Conservation (phyloP, 1,140 invertebrate species). For the Galleria mellonella region DNA sequence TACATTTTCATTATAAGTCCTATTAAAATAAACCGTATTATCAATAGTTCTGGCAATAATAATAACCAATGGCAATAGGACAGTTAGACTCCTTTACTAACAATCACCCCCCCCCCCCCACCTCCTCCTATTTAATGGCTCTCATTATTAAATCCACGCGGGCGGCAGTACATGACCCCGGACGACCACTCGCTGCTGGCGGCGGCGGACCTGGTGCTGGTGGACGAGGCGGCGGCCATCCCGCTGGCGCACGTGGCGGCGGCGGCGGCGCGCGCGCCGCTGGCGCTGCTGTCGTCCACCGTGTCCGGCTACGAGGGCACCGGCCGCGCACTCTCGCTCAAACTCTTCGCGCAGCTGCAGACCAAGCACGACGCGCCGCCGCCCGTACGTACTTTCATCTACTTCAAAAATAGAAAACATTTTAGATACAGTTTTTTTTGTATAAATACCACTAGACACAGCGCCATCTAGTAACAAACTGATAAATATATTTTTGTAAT, state of each 20-base stretch:
- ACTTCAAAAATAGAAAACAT: no score
- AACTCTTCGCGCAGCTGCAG: constrained; percentile 93
- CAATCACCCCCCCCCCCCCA: no score
- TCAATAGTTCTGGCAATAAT: no score
- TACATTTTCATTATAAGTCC: no score
- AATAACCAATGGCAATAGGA: no score
- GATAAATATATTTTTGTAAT: background rate
- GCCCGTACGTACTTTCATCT: constrained; percentile 41
- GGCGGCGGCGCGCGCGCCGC: constrained; percentile 93
- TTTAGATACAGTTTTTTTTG: no score
- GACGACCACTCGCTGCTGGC: constrained; percentile 91
- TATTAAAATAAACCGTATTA: no score
- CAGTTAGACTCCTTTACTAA: no score
- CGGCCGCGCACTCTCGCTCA: constrained; percentile 95
- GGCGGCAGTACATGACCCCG: constrained; percentile 92
- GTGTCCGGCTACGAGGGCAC: constrained; percentile 99
- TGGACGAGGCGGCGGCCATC: constrained; percentile 99
- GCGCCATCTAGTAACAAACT: no score
- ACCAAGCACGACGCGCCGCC: constrained; percentile 74
- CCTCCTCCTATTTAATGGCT: no score
- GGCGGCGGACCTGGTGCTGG: constrained; percentile 95
- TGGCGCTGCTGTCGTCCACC: constrained; percentile 97
- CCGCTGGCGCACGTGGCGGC: constrained; percentile 94
- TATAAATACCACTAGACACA: no score
- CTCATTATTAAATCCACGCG: no score